Percentiles rank a stretch among this genome's conserved stretches.
Conservation (phyloP, 2,888 invertebrate genomes). For the Platycheirus albimanus region DNA sequence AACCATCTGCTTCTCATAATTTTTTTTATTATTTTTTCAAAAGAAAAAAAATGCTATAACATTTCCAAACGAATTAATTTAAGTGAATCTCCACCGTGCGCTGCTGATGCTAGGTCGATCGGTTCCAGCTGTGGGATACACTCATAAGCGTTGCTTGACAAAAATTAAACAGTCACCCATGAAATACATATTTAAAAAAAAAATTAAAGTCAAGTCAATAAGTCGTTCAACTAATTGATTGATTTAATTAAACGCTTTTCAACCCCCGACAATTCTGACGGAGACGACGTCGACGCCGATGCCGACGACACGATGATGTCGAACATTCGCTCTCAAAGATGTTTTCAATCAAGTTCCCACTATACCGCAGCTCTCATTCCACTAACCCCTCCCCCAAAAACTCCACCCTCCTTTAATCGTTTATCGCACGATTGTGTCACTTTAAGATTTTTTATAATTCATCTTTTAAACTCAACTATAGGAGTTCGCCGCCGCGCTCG, state of each 20-base stretch:
- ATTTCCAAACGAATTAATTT: constrained; percentile 41
- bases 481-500: too few relatives aligned
- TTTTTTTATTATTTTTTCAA: constrained; percentile 14
- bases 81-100: constrained; percentile 24
- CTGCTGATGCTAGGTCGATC: not conserved
- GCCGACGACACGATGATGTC: too few relatives aligned
- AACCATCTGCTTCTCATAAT: constrained; percentile 30
- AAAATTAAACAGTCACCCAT: constrained; percentile 15
- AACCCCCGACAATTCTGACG: constrained; percentile 48
- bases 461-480: constrained; percentile 25
- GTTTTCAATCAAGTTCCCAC: constrained; percentile 64
- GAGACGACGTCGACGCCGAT: not conserved
- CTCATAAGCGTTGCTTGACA: constrained; percentile 36
- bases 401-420: constrained; percentile 19
- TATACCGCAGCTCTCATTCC: not conserved
- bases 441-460: constrained; percentile 64
- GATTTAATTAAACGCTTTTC: constrained; percentile 71
- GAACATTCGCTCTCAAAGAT: constrained; percentile 45
- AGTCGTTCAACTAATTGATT: constrained; percentile 72
- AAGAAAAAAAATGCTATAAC: constrained; percentile 20
- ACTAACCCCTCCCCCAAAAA: not conserved
- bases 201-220: constrained; percentile 55
- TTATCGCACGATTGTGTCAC: constrained; percentile 59
- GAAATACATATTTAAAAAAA: constrained; percentile 2
- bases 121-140: constrained; percentile 18